Evolutionary conservation across 2,797 vertebrate species (phyloP).

Genomic region (Balearica regulorum): DNA sequence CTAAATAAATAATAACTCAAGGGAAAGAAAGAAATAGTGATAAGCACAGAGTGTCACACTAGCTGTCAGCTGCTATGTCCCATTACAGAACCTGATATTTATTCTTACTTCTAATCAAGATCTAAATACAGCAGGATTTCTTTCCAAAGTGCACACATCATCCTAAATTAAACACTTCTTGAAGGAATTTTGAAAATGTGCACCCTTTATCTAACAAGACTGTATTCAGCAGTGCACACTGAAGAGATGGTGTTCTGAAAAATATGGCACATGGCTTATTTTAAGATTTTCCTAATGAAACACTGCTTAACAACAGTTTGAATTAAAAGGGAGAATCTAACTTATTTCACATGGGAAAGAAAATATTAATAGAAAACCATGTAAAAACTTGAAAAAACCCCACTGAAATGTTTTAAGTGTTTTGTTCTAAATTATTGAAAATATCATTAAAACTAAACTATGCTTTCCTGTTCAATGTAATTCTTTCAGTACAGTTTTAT

Average conservation of each 20-base stretch:
- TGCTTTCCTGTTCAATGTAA: not conserved
- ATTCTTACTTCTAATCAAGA: constrained; percentile 63
- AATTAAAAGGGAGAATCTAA: not conserved
- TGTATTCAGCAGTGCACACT: constrained; percentile 26
- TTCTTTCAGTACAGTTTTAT: not conserved
- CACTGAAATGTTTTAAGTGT: not conserved
- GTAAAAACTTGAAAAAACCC: not conserved
- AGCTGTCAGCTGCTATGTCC: constrained; percentile 44
- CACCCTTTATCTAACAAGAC: constrained; percentile 3
- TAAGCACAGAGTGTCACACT: constrained; percentile 51
- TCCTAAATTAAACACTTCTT: not conserved
- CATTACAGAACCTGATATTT: constrained; percentile 56
- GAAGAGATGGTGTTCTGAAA: constrained; percentile 31
- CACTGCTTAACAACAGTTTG: not conserved
- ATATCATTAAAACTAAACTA: not conserved
- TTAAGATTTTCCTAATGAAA: constrained; percentile 10
- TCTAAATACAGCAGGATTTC: constrained; percentile 39
- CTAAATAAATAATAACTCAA: constrained; percentile 69
- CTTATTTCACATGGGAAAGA: not conserved
- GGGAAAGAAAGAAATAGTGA: constrained; percentile 59
- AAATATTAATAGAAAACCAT: not conserved
- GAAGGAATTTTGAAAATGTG: constrained; percentile 51
- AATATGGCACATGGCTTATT: not conserved
- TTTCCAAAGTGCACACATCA: constrained; percentile 33
- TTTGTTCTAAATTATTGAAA: not conserved